Evolutionary conservation across 2,888 invertebrate species (phyloP).

Genomic region (Augochlorella aurata): DNA sequence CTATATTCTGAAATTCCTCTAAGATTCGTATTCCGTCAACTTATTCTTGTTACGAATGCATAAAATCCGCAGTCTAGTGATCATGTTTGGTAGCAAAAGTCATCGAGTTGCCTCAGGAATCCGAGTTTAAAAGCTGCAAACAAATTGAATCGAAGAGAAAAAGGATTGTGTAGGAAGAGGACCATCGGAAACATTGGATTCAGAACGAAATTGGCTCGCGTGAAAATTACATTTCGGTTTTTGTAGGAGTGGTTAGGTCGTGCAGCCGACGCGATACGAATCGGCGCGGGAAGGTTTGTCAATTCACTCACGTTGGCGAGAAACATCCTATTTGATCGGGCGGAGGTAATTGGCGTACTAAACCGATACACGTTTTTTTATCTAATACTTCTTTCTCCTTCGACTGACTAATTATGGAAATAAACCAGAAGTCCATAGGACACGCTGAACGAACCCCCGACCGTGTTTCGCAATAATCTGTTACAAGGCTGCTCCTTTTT

Average conservation of each 20-base stretch:
- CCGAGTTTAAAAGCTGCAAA: too few species aligned
- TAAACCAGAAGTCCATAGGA: not conserved
- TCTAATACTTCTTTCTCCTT: not conserved
- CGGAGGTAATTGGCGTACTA: constrained; percentile 75
- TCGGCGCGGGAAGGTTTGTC: constrained; percentile 78
- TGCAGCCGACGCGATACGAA: constrained; percentile 77
- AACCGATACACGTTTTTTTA: not conserved
- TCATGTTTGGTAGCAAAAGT: too few species aligned
- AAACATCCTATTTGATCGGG: constrained; percentile 77
- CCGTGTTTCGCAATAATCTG: constrained; percentile 11
- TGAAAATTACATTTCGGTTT: constrained; percentile 69
- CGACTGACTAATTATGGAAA: not conserved
- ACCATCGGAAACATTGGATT: not conserved
- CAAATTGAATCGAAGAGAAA: too few species aligned
- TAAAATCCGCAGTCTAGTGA: too few species aligned
- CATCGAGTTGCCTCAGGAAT: too few species aligned
- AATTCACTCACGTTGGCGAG: constrained; percentile 78
- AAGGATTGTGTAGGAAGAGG: not conserved
- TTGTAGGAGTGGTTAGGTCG: constrained; percentile 79
- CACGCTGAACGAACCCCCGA: not conserved
- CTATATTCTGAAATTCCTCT: too few species aligned
- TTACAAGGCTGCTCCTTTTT: constrained; percentile 29
- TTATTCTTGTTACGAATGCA: too few species aligned
- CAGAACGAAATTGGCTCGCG: constrained; percentile 19
- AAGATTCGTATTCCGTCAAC: too few species aligned